Base-by-base conservation (phyloP, 2,797 vertebrate species). In the Ctenosaura bakeri region DNA sequence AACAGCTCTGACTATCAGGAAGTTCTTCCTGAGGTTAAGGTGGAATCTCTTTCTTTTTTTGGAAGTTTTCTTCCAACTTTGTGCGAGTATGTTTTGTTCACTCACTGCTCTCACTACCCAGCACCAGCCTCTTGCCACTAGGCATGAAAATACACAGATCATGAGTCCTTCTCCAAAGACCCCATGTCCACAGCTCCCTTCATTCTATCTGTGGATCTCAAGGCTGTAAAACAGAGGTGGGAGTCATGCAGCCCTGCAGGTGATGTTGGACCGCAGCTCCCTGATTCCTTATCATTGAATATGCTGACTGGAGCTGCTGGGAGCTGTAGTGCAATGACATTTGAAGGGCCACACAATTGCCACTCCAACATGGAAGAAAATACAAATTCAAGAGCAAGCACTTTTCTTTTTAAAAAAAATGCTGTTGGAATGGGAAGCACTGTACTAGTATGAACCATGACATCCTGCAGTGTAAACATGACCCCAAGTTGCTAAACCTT, bases 401-500 rank as follows among this genome's bases (percentile, higher is more conserved):
- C 29, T 69, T 69, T 69, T 32, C 29, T 69, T 29, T 20, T 16
- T n/a, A 64, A 64, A 29, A 83, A 62, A 76, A 74, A 54, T 74
- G 26, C 4, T 74, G 3, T 29, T 46, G 52, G 12, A 83, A 76
- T 59, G 35, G 24, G 88, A 80, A 87, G 42, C 42, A 80, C 35
- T 32, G 16, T 38, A 46, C 35, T 79, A 73, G 66, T 79, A 54
- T 73, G 87, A 88, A 56, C 35, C n/a, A 35, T 88, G 66, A 71
- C 56, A 20, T 56, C 80, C 38, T 50, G 52, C 54, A 74, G 12
- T 83, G 20, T 62, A 64, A 89, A 54, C 56, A 66, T 77, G 56
- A 24, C 56, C 59, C 59, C 14, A 29, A 50, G 73, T 85, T 84
- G 82, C 59, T 78, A 38, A 66, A 89, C 76, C 81, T 77, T 77